Percentiles rank a stretch among this genome's conserved stretches.
Evolutionary conservation across 2,888 invertebrate genomes (phyloP).

Genomic region (Troglohyphantes excavatus): DNA sequence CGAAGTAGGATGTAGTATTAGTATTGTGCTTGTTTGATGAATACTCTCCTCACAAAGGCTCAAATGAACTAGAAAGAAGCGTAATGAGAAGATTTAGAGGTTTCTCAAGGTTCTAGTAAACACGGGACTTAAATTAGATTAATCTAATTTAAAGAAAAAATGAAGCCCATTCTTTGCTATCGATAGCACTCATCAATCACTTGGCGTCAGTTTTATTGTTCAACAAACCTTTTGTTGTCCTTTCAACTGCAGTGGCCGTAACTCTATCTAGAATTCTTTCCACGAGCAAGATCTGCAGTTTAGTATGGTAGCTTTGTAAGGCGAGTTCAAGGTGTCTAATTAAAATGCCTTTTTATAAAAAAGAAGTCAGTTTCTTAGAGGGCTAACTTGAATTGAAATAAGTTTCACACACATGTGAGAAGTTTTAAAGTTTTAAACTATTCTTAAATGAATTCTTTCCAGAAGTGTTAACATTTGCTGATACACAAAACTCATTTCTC

Average conservation of each 20-base stretch:
- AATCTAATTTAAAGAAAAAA: slow-evolving; percentile 5
- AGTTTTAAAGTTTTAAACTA: neutral
- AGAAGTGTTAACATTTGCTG: no score
- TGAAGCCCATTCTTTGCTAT: neutral
- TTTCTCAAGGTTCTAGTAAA: neutral
- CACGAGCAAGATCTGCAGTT: neutral
- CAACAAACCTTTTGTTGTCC: slow-evolving; percentile 10
- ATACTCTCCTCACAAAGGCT: no score
- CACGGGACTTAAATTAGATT: neutral
- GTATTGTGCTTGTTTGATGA: no score
- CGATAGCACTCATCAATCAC: slow-evolving; percentile 34
- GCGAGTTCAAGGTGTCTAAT: neutral
- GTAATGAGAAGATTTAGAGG: no score
- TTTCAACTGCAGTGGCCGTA: neutral
- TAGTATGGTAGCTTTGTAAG: neutral
- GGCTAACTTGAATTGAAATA: neutral
- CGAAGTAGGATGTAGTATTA: no score
- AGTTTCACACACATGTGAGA: neutral
- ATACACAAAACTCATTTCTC: no score
- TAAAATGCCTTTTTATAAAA: neutral
- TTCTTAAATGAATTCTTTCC: neutral
- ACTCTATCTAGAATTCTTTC: neutral
- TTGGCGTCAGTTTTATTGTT: slow-evolving; percentile 27
- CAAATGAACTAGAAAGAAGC: no score
- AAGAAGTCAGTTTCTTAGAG: neutral